Conservation (phyloP, 2,797 vertebrate genomes). For the Thripadectes ignobilis region DNA sequence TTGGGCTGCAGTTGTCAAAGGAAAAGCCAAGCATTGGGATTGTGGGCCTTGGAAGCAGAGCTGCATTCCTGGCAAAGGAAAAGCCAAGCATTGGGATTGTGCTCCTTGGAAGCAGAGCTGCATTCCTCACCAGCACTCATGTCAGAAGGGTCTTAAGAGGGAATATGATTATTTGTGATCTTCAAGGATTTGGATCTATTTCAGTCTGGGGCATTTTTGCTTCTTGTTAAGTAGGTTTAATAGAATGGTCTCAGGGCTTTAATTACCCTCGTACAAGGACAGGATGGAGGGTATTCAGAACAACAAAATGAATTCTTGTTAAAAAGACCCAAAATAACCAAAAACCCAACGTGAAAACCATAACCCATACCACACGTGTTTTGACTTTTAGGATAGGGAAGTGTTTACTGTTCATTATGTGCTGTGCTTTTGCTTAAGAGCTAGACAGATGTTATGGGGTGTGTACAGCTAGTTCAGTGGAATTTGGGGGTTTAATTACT, state of each 20-base stretch:
- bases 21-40: background rate
- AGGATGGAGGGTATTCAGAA: background rate
- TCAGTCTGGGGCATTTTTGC: background rate
- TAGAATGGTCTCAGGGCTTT: background rate
- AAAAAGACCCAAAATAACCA: background rate
- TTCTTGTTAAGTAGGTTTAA: background rate
- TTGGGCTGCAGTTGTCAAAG: background rate
- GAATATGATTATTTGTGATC: background rate
- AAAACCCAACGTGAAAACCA: background rate
- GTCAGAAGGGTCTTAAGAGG: background rate
- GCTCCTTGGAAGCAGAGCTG: background rate
- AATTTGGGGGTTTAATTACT: background rate
- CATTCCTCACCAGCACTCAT: rapidly evolving
- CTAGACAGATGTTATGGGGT: too few relatives aligned
- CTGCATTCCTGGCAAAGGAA: background rate
- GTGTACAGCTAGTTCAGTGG: too few relatives aligned
- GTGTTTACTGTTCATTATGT: background rate
- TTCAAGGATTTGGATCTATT: background rate
- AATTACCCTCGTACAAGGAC: background rate
- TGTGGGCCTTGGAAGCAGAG: background rate
- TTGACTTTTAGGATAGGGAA: background rate
- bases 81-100: background rate
- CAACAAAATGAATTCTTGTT: background rate
- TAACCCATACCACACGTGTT: background rate
- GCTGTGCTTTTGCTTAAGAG: background rate